These are phyloP conservation scores for Tetragonisca angustula DNA, from an alignment of 2,888 invertebrate genomes.

Conservation along the genomic window DNA sequence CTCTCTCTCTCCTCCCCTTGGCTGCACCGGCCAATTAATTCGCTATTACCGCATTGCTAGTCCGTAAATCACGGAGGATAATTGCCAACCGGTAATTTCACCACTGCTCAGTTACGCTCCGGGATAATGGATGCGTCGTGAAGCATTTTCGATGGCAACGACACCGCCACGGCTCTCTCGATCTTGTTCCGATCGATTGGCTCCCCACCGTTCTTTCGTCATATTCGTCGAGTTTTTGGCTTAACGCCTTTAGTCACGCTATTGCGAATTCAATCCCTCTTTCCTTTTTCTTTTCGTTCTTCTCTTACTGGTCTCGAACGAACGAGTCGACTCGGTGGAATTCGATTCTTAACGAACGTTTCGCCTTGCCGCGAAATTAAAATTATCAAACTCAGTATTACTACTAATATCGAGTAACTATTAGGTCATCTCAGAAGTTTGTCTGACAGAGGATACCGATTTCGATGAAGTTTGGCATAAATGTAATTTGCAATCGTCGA, in stretches of 20 bases:
- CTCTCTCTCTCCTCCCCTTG: neutral
- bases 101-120: constrained; percentile 72
- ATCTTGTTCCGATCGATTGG: constrained; percentile 33
- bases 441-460: no score
- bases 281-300: no score
- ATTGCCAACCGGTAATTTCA: constrained; percentile 72
- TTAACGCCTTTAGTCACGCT: neutral
- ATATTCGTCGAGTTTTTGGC: neutral
- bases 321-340: neutral
- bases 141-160: constrained; percentile 39
- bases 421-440: no score
- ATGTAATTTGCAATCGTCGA: no score
- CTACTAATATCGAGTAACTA: no score
- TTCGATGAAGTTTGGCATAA: no score
- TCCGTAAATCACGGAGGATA: constrained; percentile 70
- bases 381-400: no score
- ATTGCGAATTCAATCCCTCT: neutral
- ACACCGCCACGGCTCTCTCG: constrained; percentile 38
- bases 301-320: no score
- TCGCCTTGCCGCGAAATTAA: neutral
- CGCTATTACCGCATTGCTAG: constrained; percentile 72
- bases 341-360: neutral
- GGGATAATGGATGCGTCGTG: constrained; percentile 62
- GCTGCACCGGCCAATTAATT: constrained; percentile 71
- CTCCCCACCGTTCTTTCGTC: no score